These are phyloP conservation scores for Eudemis profundana DNA, from an alignment of 2,888 invertebrate species.

Conservation along the genomic window DNA sequence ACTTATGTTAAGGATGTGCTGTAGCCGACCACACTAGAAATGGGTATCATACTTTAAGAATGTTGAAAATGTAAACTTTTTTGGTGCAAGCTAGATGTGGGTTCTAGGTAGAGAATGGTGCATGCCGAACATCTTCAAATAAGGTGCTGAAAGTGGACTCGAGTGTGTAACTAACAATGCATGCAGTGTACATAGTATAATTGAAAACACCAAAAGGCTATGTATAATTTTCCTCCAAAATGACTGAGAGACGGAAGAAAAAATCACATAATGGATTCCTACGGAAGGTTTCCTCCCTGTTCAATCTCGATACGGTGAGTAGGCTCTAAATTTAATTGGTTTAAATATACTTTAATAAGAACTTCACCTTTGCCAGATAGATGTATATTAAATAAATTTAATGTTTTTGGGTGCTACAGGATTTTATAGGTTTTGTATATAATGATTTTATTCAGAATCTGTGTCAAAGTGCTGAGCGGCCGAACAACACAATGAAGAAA, in stretches of 20 bases:
- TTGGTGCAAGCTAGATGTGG: slow-evolving; percentile 84
- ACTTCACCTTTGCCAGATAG: slow-evolving; percentile 53
- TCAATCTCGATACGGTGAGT: slow-evolving; percentile 94
- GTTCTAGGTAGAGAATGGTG: slow-evolving; percentile 85
- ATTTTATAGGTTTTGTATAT: neutral
- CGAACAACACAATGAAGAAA: neutral
- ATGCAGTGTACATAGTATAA: slow-evolving; percentile 85
- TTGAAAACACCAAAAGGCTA: slow-evolving; percentile 75
- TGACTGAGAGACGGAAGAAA: slow-evolving; percentile 85
- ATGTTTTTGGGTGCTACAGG: neutral
- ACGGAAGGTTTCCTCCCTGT: slow-evolving; percentile 94
- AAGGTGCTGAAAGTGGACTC: slow-evolving; percentile 79
- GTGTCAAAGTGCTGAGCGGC: neutral
- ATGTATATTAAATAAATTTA: neutral
- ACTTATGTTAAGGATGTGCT: slow-evolving; percentile 35
- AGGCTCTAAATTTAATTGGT: slow-evolving; percentile 51
- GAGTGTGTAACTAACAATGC: slow-evolving; percentile 85
- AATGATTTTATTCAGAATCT: slow-evolving; percentile 4
- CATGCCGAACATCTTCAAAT: slow-evolving; percentile 78
- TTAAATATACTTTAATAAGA: slow-evolving; percentile 44
- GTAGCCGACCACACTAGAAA: slow-evolving; percentile 14
- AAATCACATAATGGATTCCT: slow-evolving; percentile 89
- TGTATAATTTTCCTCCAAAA: slow-evolving; percentile 78
- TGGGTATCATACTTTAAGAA: slow-evolving; percentile 59
- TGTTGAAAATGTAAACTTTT: slow-evolving; percentile 64